Conservation (phyloP, 2,888 invertebrate species). For the Drosophila crucigera region DNA sequence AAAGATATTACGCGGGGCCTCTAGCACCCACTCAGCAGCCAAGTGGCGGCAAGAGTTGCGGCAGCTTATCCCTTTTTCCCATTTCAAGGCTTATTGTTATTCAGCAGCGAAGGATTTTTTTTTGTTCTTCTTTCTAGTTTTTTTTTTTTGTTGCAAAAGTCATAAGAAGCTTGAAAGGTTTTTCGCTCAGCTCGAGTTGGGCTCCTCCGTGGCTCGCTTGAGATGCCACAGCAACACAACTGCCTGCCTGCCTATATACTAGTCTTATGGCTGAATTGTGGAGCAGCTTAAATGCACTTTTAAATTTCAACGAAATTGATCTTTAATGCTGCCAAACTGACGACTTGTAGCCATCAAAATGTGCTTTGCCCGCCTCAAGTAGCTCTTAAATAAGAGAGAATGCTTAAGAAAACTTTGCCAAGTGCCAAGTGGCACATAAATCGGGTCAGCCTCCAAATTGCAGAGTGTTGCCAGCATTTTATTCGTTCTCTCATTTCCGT, state of each 20-base stretch:
- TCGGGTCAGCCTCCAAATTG: slow-evolving; percentile 45
- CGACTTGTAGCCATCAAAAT: slow-evolving; percentile 69
- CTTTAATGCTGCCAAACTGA: slow-evolving; percentile 62
- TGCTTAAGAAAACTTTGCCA: slow-evolving; percentile 23
- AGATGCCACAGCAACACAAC: slow-evolving; percentile 12
- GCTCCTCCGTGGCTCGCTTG: slow-evolving; percentile 17
- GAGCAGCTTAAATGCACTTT: slow-evolving; percentile 68
- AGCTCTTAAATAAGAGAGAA: slow-evolving; percentile 56
- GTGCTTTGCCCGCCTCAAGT: slow-evolving; percentile 53
- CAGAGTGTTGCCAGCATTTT: slow-evolving; percentile 18
- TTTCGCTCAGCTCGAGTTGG: slow-evolving; percentile 61
- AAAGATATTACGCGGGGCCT: slow-evolving; percentile 60
- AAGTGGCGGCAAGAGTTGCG: slow-evolving; percentile 18
- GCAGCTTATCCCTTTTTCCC: slow-evolving; percentile 44
- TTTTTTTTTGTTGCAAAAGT: slow-evolving; percentile 48
- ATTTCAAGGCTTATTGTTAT: slow-evolving; percentile 75
- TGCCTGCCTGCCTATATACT: slow-evolving; percentile 24
- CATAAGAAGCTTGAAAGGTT: slow-evolving; percentile 73
- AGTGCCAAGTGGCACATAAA: slow-evolving; percentile 66
- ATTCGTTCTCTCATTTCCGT: slow-evolving; percentile 50
- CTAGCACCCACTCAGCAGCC: slow-evolving; percentile 22
- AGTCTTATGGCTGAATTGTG: slow-evolving; percentile 57
- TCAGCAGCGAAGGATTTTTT: slow-evolving; percentile 59
- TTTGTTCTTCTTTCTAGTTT: not conserved
- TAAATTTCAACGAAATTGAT: slow-evolving; percentile 74